Evolutionary conservation across 2,797 vertebrate genomes (phyloP).

Genomic region (Anableps anableps): DNA sequence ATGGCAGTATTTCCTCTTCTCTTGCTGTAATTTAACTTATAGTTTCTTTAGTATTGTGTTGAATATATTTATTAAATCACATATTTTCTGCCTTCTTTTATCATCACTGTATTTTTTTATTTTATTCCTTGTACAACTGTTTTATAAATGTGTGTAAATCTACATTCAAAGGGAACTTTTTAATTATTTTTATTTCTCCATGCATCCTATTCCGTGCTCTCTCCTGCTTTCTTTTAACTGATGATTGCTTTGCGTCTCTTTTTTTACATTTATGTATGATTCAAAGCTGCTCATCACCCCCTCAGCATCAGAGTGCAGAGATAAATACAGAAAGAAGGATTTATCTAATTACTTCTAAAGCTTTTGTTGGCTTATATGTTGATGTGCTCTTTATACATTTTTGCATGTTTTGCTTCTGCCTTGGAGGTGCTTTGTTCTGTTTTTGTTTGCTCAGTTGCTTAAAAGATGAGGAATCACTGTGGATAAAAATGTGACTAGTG

Average conservation of each 20-base stretch:
- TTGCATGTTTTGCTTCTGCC: not conserved
- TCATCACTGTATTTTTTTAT: not conserved
- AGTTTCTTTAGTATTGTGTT: not conserved
- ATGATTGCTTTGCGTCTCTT: not conserved
- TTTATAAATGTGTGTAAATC: not conserved
- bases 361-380: conserved; percentile 4
- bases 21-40: not conserved
- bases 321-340: conserved; percentile 6
- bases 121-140: not conserved
- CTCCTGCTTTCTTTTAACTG: not conserved
- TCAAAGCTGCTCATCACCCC: not conserved
- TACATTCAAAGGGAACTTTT: not conserved
- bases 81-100: not conserved
- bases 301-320: not conserved
- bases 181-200: not conserved
- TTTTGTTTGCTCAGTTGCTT: not conserved
- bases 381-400: conserved; percentile 1
- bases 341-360: not conserved
- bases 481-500: not conserved
- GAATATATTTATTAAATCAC: not conserved
- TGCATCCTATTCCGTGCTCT: not conserved
- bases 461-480: not conserved
- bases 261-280: not conserved
- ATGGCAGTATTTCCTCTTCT: not conserved
- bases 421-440: not conserved